phyloP scores from a whole-genome alignment of 2,797 vertebrate genomes.

The Avahi laniger region DNA sequence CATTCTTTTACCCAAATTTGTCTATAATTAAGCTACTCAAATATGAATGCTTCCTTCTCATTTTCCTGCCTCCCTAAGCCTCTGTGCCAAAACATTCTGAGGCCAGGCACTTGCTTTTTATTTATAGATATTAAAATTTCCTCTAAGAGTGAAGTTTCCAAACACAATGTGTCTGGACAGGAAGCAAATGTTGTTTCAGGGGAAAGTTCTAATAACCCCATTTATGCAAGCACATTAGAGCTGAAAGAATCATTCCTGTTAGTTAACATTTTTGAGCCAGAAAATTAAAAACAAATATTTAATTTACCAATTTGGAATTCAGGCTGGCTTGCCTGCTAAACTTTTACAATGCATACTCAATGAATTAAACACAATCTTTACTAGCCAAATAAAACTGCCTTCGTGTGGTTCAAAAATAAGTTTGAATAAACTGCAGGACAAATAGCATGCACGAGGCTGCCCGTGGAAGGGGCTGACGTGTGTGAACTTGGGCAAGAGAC shows the following conservation, averaged over 20 bases:
- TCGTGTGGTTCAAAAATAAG: constrained; percentile 51
- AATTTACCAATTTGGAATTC: constrained; percentile 81
- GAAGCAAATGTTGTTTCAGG: constrained; percentile 74
- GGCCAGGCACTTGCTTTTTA: neutral
- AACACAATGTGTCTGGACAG: constrained; percentile 51
- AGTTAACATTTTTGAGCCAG: constrained; percentile 84
- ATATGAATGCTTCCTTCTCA: neutral
- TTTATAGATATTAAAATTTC: constrained; percentile 32
- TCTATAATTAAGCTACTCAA: constrained; percentile 50
- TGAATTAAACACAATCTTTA: constrained; percentile 45
- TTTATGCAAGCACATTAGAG: constrained; percentile 77
- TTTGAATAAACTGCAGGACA: constrained; percentile 9
- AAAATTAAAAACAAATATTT: constrained; percentile 90
- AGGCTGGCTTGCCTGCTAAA: constrained; percentile 69
- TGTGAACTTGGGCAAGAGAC: constrained; percentile 14
- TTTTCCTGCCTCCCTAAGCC: neutral
- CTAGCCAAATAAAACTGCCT: constrained; percentile 53
- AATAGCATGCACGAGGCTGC: constrained; percentile 21
- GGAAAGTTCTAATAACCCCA: constrained; percentile 60
- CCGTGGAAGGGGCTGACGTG: neutral
- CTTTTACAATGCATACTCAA: constrained; percentile 77
- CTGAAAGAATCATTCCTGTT: constrained; percentile 73
- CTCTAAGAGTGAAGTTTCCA: constrained; percentile 52
- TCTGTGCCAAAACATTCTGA: neutral
- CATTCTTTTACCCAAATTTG: constrained; percentile 69